Evolutionary conservation across 2,113 vertebrate genomes (phyloP).

Genomic region (Embiotoca jacksoni): DNA sequence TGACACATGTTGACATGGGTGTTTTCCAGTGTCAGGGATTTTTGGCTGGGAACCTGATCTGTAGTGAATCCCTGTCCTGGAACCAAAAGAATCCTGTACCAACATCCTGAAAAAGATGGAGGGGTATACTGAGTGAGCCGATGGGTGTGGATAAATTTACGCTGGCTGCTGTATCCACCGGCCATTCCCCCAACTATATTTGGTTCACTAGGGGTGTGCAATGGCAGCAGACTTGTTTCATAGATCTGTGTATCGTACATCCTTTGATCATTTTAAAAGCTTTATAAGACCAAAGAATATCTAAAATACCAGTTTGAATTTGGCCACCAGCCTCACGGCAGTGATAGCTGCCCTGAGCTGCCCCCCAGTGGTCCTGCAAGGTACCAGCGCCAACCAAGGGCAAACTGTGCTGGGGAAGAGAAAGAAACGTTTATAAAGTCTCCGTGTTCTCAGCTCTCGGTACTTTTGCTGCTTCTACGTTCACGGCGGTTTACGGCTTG

Average conservation of each 20-base stretch:
- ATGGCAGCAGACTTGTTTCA: background rate
- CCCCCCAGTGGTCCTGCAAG: no score
- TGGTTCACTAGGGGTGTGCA: background rate
- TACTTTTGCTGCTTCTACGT: no score
- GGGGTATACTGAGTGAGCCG: background rate
- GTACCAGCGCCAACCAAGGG: no score
- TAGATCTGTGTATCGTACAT: background rate
- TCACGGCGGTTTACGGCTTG: no score
- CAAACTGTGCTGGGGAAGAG: no score
- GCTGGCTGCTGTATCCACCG: constrained; percentile 2
- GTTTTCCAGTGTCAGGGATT: background rate
- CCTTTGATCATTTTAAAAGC: background rate
- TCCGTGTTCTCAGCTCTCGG: no score
- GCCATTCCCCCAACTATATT: constrained; percentile 18
- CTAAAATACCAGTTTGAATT: no score
- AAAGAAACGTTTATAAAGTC: no score
- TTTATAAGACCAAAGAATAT: background rate
- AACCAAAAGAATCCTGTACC: background rate
- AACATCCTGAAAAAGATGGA: background rate
- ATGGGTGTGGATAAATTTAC: constrained; percentile 28
- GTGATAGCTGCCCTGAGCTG: no score
- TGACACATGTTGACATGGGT: background rate
- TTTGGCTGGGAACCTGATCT: constrained; percentile 15
- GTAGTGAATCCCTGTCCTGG: constrained; percentile 12
- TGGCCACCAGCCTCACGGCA: no score